These are phyloP conservation scores for Elgonia sp. DNA, from an alignment of 2,888 invertebrate species.

Conservation along the genomic window DNA sequence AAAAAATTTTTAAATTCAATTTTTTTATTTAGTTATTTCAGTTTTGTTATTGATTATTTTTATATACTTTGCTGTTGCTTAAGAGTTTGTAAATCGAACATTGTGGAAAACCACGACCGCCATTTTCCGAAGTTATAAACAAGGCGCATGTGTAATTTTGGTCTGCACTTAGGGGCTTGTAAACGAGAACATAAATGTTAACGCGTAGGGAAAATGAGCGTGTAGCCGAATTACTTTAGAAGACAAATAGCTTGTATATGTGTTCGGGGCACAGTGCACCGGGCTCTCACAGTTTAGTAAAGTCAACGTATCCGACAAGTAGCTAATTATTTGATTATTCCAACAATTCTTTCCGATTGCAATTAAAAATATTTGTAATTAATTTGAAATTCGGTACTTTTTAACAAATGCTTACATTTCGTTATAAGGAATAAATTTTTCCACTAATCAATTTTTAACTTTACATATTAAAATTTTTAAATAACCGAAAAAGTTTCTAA, in stretches of 20 bases:
- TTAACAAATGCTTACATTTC: background rate
- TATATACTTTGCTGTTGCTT: background rate
- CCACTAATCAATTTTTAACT: no score
- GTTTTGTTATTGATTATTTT: no score
- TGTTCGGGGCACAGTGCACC: background rate
- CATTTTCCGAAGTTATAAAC: constrained; percentile 42
- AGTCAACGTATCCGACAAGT: constrained; percentile 16
- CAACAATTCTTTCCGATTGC: constrained; percentile 2
- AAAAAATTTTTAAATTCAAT: no score
- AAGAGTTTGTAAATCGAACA: background rate
- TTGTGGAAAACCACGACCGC: background rate
- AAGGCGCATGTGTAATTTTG: constrained; percentile 44
- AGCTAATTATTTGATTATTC: constrained; percentile 52
- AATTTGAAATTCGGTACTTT: background rate
- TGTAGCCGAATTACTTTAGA: constrained; percentile 49
- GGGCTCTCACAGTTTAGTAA: constrained; percentile 24
- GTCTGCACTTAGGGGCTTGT: constrained; percentile 34
- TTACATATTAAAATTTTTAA: no score
- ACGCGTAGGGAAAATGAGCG: constrained; percentile 49
- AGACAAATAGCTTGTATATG: constrained; percentile 48
- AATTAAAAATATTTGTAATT: background rate
- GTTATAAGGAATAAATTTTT: no score
- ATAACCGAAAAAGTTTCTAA: no score
- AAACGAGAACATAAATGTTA: constrained; percentile 52
- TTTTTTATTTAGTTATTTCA: no score